These are phyloP conservation scores for Callosobruchus maculatus DNA, from an alignment of 2,888 invertebrate species.

Conservation along the genomic window DNA sequence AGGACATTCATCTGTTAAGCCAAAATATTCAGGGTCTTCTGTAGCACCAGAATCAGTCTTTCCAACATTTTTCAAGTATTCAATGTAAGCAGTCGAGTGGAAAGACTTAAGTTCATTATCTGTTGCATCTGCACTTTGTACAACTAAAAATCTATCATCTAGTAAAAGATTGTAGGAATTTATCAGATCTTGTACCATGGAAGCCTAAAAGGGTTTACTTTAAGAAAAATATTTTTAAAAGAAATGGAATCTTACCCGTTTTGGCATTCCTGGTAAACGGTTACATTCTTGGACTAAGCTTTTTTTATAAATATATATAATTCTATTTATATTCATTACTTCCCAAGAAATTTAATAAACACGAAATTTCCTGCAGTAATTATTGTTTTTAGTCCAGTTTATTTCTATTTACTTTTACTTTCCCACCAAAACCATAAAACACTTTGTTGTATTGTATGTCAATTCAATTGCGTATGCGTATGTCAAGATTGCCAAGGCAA, in stretches of 20 bases:
- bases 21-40: slow-evolving; percentile 60
- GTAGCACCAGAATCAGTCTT: slow-evolving; percentile 45
- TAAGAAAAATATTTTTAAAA: background rate
- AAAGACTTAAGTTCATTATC: slow-evolving; percentile 62
- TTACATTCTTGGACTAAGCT: slow-evolving; percentile 17
- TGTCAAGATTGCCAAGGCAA: no score
- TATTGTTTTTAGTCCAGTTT: no score
- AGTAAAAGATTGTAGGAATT: slow-evolving; percentile 55
- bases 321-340: background rate
- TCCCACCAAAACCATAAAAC: background rate
- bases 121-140: slow-evolving; percentile 55
- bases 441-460: no score
- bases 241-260: background rate
- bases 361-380: no score
- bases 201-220: slow-evolving; percentile 49
- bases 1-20: slow-evolving; percentile 78
- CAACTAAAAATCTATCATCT: slow-evolving; percentile 48
- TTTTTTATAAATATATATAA: slow-evolving; percentile 18
- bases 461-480: no score
- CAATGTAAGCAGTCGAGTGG: slow-evolving; percentile 65
- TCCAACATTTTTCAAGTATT: slow-evolving; percentile 55
- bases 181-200: slow-evolving; percentile 61
- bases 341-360: background rate
- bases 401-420: no score
- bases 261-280: background rate